phyloP scores from a whole-genome alignment of 23 tunicate genomes.

The Diplosoma virens region DNA sequence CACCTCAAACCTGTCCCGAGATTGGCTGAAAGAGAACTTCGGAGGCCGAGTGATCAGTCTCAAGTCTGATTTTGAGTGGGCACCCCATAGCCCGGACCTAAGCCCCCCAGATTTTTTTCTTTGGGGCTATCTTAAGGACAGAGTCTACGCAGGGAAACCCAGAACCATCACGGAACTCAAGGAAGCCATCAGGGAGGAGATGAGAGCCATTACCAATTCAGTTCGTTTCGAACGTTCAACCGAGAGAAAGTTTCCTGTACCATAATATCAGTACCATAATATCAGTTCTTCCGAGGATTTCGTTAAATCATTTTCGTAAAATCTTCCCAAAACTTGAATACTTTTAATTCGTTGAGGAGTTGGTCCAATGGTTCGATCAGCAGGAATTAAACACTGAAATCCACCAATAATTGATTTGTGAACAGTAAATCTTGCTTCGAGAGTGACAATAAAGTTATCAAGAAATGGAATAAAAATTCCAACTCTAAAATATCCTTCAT shows the following conservation, averaged over 20 bases:
- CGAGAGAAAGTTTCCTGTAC: slow-evolving; percentile 6
- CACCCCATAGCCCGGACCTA: no score
- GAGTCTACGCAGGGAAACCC: no score
- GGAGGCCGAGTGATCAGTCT: no score
- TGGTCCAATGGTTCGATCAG: slow-evolving; percentile 10
- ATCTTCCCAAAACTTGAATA: slow-evolving; percentile 7
- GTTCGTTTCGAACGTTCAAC: no score
- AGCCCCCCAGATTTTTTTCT: no score
- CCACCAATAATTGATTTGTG: slow-evolving; percentile 9
- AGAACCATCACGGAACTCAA: no score
- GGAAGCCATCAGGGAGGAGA: no score
- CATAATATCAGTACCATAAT: background rate
- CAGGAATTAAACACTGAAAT: slow-evolving; percentile 17
- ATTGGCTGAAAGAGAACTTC: no score
- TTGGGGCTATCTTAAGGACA: no score
- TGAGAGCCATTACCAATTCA: no score
- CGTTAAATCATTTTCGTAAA: slow-evolving; percentile 11
- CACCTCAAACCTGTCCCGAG: no score
- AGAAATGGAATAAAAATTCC: slow-evolving; percentile 20
- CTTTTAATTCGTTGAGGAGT: background rate
- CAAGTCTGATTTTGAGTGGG: no score
- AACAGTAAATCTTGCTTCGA: background rate
- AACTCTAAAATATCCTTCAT: background rate
- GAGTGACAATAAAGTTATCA: slow-evolving; percentile 5
- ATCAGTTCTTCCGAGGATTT: slow-evolving; percentile 11